Base-by-base conservation (phyloP, 2,797 vertebrate species). In the Vultur gryphus region DNA sequence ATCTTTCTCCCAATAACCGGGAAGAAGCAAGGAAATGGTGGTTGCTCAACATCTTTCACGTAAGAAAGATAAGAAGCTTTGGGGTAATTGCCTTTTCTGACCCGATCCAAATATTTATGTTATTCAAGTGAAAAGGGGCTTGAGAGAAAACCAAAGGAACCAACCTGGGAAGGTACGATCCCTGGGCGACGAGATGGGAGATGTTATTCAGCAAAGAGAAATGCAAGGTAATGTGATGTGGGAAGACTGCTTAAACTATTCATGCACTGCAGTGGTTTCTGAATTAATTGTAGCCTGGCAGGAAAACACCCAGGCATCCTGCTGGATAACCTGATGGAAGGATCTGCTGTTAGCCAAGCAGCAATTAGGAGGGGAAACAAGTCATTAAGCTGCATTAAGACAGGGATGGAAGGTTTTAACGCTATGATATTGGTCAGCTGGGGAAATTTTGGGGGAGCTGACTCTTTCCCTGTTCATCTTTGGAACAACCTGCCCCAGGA, bases 261-360 rank as follows among this genome's bases (percentile, higher is more conserved):
- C 94, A 71, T 84, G 89, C 85, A 87, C 95, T 95, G 94, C 92
- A 83, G 97, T 84, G 89, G 89, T 87, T 96, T 79, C 79, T 84
- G 96, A 96, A 97, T 97, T 97, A 96, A 97, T 97, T 92, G 95
- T 75, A 90, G 87, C 90, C 91, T 94, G 89, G 94, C 94, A 95
- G 96, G 96, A 96, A 95, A 97, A 95, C 87, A 97, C 93, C 91
- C 88, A 33, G 80, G 95, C 95, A 94, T 94, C 87, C 77, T 78
- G 93, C 76, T 59, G 96, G 94, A 96, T 55, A 97, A 95, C 86
- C 87, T 92, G 96, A 89, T 94, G 93, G 96, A 97, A 96, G 90
- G 89, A 93, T 95, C 95, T 95, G 89, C 94, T 79, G 54, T 69
- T 86, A 86, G 83, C 91, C 83, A 84, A 96, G 94, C 59, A 71